A percentile compares a stretch with the other conserved stretches of the same genome.
phyloP scores from a whole-genome alignment of 2,797 vertebrate genomes.

The Ataeniobius toweri region DNA sequence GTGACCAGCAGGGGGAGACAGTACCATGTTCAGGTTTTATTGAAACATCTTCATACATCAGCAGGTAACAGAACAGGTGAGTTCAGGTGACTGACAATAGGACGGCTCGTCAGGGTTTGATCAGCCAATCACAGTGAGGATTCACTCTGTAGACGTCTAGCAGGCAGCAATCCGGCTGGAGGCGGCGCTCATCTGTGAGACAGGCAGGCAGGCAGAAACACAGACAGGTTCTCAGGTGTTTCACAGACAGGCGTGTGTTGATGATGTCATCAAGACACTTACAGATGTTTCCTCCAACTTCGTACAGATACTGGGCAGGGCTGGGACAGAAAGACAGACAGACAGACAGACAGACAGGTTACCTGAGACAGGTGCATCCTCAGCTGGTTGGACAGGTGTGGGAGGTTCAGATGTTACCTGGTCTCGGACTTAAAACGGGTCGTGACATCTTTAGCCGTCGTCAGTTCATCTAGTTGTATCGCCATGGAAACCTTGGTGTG shows the following conservation, averaged over 20 bases:
- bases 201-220: constrained; percentile 25
- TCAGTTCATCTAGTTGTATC: constrained; percentile 89
- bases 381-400: background rate
- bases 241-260: background rate
- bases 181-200: constrained; percentile 65
- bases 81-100: background rate
- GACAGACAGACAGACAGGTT: background rate
- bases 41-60: background rate
- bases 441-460: constrained; percentile 87
- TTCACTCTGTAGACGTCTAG: constrained; percentile 65
- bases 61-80: background rate
- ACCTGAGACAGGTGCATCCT: background rate
- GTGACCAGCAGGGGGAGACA: background rate
- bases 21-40: background rate
- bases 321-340: constrained; percentile 24
- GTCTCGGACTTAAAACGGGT: constrained; percentile 89
- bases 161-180: constrained; percentile 59
- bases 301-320: constrained; percentile 86
- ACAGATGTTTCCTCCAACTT: constrained; percentile 98
- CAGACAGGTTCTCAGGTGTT: background rate
- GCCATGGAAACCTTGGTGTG: constrained; percentile 95
- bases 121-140: constrained; percentile 69
- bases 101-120: constrained; percentile 57
- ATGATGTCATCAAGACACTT: constrained; percentile 47
- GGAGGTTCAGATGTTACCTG: constrained; percentile 71